Base-by-base conservation (phyloP, 2,888 invertebrate species). In the Eustalomyia histrio region DNA sequence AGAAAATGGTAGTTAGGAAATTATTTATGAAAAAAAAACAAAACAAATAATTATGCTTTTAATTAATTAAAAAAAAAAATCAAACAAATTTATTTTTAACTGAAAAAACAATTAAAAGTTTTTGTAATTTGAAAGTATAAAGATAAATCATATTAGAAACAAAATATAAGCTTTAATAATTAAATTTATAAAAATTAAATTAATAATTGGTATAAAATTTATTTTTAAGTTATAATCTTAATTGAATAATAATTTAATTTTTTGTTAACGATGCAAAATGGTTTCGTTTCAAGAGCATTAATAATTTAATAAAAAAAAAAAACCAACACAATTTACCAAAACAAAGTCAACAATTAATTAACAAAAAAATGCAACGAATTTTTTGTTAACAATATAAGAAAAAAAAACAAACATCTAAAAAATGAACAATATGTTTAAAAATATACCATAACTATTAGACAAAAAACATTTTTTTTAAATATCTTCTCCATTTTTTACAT, bases 281-380 rank as follows among this genome's bases (percentile, higher is more conserved):
- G 81, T 81, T 81, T 81, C 80, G 60, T 74, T 78, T 53, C 67
- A 76, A 64, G 24, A 71, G 52, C 39, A 67, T 71, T 24, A 63
- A 29, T 29, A 29, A 6, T 29, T 29, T 33, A n/a, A n/a, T n/a
- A n/a, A n/a, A n/a, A 50, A 57, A 61, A 17, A 52, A 58, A 29
- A 24, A 1, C 43, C 14, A 60, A 72, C n/a, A 53, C 55, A 75
- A 72, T 74, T 58, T 33, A 57, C 57, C 55, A 14, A 53, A 55
- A 67, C 73, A 65, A 55, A 35, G 21, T 50, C 16, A 79, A 53
- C 64, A 79, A 75, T 61, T 75, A 75, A 50, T 65, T 64, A 73
- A 74, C 64, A 80, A 75, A 55, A 64, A 75, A 75, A 75, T 69
- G 78, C 81, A 81, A 81, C 81, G 81, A 81, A 81, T 81, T 78